phyloP scores from a whole-genome alignment of 92 coral and sea anemone species.

The Phenganax subtilis region DNA sequence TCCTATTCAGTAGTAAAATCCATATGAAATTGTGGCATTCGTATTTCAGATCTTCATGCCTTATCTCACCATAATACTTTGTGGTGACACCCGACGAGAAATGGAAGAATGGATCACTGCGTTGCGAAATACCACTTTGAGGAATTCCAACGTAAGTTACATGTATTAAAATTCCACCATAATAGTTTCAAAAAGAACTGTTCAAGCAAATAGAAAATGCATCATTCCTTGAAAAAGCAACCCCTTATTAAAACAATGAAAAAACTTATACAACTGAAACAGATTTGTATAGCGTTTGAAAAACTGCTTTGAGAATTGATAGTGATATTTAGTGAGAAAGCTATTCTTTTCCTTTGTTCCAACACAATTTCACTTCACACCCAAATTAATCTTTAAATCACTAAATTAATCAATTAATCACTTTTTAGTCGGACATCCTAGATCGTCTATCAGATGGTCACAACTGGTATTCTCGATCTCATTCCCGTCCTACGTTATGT shows the following conservation, averaged over 20 bases:
- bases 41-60: conserved; percentile 82
- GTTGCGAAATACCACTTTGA: conserved; percentile 15
- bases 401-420: not conserved
- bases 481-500: conserved; percentile 85
- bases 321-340: too few relatives aligned
- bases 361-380: too few relatives aligned
- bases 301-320: too few relatives aligned
- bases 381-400: too few relatives aligned
- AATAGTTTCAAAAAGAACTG: not conserved
- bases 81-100: conserved; percentile 87
- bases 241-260: too few relatives aligned
- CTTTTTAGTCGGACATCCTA: conserved; percentile 77
- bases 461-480: conserved; percentile 97
- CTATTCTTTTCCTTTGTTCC: too few relatives aligned
- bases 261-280: too few relatives aligned
- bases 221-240: too few relatives aligned
- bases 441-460: conserved; percentile 85
- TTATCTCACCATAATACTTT: conserved; percentile 70
- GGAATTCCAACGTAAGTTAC: conserved; percentile 33
- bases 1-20: too few relatives aligned
- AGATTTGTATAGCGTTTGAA: too few relatives aligned
- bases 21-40: not conserved
- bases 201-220: too few relatives aligned
- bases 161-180: not conserved
- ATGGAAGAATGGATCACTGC: conserved; percentile 94